phyloP scores from a whole-genome alignment of 1,140 invertebrate genomes.

The Rhyacophila brunnea region DNA sequence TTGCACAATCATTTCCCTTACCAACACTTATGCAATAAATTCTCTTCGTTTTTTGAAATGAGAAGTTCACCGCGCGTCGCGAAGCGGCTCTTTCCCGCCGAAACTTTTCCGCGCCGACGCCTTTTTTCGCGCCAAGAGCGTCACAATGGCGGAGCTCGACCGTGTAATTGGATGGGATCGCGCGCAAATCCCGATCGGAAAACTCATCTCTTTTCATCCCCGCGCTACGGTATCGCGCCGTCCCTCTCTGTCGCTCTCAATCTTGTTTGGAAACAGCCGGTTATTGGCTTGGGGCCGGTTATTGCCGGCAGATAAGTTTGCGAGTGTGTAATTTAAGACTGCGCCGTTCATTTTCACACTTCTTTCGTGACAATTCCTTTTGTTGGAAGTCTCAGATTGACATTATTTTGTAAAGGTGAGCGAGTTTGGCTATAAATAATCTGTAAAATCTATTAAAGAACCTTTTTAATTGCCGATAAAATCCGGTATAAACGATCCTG shows the following conservation, averaged over 20 bases:
- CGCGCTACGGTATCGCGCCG: constrained; percentile 13
- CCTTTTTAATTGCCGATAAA: too few relatives aligned
- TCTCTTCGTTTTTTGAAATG: too few relatives aligned
- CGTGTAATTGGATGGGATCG: constrained; percentile 57
- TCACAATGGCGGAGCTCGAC: constrained; percentile 44
- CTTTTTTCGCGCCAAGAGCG: constrained; percentile 30
- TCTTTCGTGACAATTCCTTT: constrained; percentile 30
- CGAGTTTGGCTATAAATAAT: too few relatives aligned
- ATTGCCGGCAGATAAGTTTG: constrained; percentile 16
- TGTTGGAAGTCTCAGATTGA: neutral
- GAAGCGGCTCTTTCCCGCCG: constrained; percentile 2
- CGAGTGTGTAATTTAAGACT: constrained; percentile 31
- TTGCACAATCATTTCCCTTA: too few relatives aligned
- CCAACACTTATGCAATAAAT: too few relatives aligned
- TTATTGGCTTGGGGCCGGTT: constrained; percentile 26
- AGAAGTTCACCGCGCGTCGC: neutral
- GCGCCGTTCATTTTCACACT: constrained; percentile 34
- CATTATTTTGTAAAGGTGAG: too few relatives aligned
- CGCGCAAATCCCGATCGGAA: constrained; percentile 45
- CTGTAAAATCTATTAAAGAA: too few relatives aligned
- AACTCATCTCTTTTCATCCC: constrained; percentile 31
- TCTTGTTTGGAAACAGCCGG: constrained; percentile 33
- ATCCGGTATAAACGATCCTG: too few relatives aligned
- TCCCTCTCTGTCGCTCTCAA: constrained; percentile 34
- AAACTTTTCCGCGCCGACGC: constrained; percentile 27